Conservation (phyloP, 92 coral and sea anemone genomes). For the Desmophyllum pertusum region DNA sequence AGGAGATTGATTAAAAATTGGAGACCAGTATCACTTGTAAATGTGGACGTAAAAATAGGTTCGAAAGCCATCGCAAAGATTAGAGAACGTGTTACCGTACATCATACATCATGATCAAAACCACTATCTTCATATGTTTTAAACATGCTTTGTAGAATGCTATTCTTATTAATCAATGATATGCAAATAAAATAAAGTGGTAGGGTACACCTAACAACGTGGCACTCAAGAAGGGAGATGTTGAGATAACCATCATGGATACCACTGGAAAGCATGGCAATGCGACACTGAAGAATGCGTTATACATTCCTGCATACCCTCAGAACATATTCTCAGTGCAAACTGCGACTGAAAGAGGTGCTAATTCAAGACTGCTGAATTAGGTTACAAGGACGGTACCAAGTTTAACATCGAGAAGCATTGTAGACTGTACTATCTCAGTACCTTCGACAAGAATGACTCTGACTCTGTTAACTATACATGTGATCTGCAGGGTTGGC, state of each 20-base stretch:
- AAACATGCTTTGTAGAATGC: too few relatives aligned
- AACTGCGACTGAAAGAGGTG: constrained; percentile 56
- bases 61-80: too few relatives aligned
- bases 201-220: too few relatives aligned
- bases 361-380: constrained; percentile 44
- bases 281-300: too few relatives aligned
- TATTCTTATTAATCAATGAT: too few relatives aligned
- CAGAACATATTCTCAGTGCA: constrained; percentile 53
- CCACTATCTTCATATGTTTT: too few relatives aligned
- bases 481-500: constrained; percentile 37
- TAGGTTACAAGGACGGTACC: constrained; percentile 53
- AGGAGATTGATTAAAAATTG: constrained; percentile 11
- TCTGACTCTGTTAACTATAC: constrained; percentile 32
- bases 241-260: too few relatives aligned
- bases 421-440: constrained; percentile 48
- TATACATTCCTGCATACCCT: too few relatives aligned
- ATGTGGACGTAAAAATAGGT: too few relatives aligned
- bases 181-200: too few relatives aligned
- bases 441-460: constrained; percentile 21
- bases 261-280: too few relatives aligned
- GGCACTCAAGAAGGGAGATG: too few relatives aligned
- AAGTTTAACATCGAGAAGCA: constrained; percentile 43
- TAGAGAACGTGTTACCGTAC: constrained; percentile 2
- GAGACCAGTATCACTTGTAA: background rate
- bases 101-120: constrained; percentile 19